These are phyloP conservation scores for Parnassius glacialis DNA, from an alignment of 2,888 invertebrate genomes.

Conservation along the genomic window DNA sequence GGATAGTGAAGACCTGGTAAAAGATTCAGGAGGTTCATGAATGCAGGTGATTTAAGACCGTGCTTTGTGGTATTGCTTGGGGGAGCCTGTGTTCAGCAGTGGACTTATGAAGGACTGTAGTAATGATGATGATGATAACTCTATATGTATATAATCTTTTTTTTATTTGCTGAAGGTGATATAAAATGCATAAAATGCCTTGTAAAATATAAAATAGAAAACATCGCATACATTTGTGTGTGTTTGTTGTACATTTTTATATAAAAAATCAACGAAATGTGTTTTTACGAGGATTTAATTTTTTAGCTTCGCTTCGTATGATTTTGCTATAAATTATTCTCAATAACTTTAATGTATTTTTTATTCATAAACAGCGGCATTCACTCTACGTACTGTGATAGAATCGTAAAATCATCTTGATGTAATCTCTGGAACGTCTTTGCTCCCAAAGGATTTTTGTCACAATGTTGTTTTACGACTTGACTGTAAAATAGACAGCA, in stretches of 20 bases:
- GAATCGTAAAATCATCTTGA: constrained; percentile 75
- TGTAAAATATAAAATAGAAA: background rate
- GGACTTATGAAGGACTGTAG: too few relatives aligned
- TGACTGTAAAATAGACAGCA: constrained; percentile 46
- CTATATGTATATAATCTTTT: too few relatives aligned
- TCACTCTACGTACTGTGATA: constrained; percentile 58
- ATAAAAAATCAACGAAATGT: constrained; percentile 4
- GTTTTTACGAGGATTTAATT: constrained; percentile 8
- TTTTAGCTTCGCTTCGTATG: constrained; percentile 9
- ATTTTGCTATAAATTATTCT: constrained; percentile 35
- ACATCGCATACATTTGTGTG: too few relatives aligned
- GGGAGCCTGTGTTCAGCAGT: too few relatives aligned
- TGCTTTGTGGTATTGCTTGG: too few relatives aligned
- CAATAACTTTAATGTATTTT: constrained; percentile 58
- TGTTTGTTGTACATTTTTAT: too few relatives aligned
- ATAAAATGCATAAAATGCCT: background rate
- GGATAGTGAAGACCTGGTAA: too few relatives aligned
- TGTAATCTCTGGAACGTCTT: constrained; percentile 58
- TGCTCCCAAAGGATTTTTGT: constrained; percentile 64
- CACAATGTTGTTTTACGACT: constrained; percentile 68
- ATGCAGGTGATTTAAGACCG: too few relatives aligned
- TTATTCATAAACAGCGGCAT: constrained; percentile 64
- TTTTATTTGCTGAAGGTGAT: too few relatives aligned
- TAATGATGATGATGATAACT: too few relatives aligned
- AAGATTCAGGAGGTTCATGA: too few relatives aligned